Conservation (phyloP, 1,140 invertebrate genomes). For the Melitaea cinxia region DNA sequence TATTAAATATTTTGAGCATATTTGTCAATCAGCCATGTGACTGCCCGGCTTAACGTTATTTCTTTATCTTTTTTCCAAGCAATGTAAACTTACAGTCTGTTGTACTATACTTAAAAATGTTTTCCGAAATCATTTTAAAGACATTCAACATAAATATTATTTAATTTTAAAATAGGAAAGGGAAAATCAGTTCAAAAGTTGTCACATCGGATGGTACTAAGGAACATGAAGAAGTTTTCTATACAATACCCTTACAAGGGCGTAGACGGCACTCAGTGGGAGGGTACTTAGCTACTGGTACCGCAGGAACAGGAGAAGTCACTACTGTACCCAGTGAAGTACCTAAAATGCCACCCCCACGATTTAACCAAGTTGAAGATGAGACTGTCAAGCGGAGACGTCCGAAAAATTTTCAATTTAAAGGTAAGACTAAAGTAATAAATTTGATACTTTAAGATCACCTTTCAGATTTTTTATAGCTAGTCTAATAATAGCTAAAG, state of each 20-base stretch:
- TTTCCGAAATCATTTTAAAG: neutral
- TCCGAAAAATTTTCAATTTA: constrained; percentile 71
- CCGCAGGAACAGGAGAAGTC: constrained; percentile 64
- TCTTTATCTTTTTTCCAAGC: too few species aligned
- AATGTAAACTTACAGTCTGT: too few species aligned
- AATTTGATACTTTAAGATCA: too few species aligned
- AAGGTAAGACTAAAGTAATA: constrained; percentile 53
- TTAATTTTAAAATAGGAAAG: constrained; percentile 54
- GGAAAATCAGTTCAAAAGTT: constrained; percentile 64
- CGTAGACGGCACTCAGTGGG: constrained; percentile 79
- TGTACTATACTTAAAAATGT: too few species aligned
- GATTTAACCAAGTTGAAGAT: constrained; percentile 60
- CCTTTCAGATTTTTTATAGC: too few species aligned
- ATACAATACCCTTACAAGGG: constrained; percentile 76
- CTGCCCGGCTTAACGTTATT: too few species aligned
- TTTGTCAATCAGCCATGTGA: too few species aligned
- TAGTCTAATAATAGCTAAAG: constrained; percentile 73
- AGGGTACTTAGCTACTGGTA: constrained; percentile 75
- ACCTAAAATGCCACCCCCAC: constrained; percentile 70
- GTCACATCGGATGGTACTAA: constrained; percentile 60
- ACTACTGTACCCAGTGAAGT: constrained; percentile 77
- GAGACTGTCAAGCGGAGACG: constrained; percentile 62
- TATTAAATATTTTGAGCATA: too few species aligned
- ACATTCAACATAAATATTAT: neutral
- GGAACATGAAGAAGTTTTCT: constrained; percentile 76